Percentiles rank a stretch among this genome's conserved stretches.
These are phyloP conservation scores for Tyrannus savana DNA, from an alignment of 2,113 vertebrate genomes.

Conservation along the genomic window DNA sequence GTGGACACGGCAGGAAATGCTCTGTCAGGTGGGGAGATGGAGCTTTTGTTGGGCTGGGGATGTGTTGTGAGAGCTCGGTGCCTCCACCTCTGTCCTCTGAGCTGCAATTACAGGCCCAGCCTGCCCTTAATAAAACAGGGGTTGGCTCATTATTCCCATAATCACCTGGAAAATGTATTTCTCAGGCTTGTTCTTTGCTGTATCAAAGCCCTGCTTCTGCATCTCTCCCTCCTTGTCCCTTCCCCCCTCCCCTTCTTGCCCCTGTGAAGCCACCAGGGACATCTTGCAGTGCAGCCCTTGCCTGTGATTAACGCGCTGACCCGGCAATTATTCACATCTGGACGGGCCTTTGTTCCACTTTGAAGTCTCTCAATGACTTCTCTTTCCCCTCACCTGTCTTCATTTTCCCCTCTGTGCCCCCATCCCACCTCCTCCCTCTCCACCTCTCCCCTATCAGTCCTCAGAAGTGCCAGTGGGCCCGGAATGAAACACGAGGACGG, in stretches of 20 bases:
- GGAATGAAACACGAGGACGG: neutral
- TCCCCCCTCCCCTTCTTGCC: neutral
- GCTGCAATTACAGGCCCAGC: slow-evolving; percentile 5
- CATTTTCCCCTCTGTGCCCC: neutral
- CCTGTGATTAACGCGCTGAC: slow-evolving; percentile 72
- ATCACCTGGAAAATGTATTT: slow-evolving; percentile 54
- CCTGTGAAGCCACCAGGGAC: slow-evolving; percentile 5
- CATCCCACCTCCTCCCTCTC: slow-evolving; percentile 33
- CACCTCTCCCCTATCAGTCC: neutral
- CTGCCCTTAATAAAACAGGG: slow-evolving; percentile 40
- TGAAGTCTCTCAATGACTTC: slow-evolving; percentile 70
- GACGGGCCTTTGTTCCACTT: slow-evolving; percentile 60
- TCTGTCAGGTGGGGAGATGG: neutral
- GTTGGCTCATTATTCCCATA: slow-evolving; percentile 42
- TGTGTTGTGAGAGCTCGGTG: rapidly evolving
- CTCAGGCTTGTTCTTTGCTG: neutral
- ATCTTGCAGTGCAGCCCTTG: slow-evolving; percentile 1
- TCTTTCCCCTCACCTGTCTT: slow-evolving; percentile 57
- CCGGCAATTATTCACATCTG: slow-evolving; percentile 76
- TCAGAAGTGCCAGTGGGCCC: slow-evolving; percentile 54
- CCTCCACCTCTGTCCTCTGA: neutral
- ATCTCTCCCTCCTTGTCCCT: neutral
- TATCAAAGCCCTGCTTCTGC: slow-evolving; percentile 53
- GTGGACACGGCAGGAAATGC: neutral
- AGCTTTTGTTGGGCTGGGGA: neutral